Percentiles rank a stretch among this genome's conserved stretches.
phyloP scores from a whole-genome alignment of 2,113 vertebrate species.

The Calidris pugnax region DNA sequence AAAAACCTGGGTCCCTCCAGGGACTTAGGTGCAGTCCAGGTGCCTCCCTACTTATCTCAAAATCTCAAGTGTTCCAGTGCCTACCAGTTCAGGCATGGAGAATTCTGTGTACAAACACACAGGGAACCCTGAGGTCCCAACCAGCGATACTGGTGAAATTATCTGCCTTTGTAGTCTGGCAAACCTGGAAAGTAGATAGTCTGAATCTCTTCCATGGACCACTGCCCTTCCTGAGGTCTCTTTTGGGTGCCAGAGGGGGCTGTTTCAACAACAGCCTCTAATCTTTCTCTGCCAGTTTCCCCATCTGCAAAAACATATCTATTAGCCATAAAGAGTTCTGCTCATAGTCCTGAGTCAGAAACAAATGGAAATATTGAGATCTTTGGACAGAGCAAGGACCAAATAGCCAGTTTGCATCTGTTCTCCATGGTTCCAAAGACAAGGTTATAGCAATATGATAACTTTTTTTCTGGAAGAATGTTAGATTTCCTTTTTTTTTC shows the following conservation, averaged over 20 bases:
- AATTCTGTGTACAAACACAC: not conserved
- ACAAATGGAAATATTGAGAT: conserved; percentile 26
- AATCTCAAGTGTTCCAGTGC: not conserved
- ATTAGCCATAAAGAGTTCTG: not conserved
- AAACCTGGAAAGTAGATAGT: not conserved
- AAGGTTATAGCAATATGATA: not conserved
- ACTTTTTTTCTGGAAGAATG: conserved; percentile 17
- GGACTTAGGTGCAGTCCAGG: not conserved
- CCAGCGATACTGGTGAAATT: not conserved
- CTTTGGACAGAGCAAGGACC: not conserved
- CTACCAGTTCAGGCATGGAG: not conserved
- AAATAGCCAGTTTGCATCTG: not conserved
- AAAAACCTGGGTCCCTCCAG: not conserved
- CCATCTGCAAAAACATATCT: conserved; percentile 31
- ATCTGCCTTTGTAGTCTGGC: not conserved
- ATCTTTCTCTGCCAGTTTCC: not conserved
- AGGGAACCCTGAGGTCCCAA: not conserved
- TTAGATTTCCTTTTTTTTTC: not conserved
- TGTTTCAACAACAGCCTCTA: not conserved
- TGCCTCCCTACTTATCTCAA: not conserved
- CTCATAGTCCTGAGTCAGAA: not conserved
- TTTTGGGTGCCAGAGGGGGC: not conserved
- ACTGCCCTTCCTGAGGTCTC: not conserved
- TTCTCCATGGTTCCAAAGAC: not conserved
- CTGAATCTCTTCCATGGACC: not conserved